These are phyloP conservation scores for Meghimatium bilineatum DNA, from an alignment of 2,888 invertebrate species.

Conservation along the genomic window DNA sequence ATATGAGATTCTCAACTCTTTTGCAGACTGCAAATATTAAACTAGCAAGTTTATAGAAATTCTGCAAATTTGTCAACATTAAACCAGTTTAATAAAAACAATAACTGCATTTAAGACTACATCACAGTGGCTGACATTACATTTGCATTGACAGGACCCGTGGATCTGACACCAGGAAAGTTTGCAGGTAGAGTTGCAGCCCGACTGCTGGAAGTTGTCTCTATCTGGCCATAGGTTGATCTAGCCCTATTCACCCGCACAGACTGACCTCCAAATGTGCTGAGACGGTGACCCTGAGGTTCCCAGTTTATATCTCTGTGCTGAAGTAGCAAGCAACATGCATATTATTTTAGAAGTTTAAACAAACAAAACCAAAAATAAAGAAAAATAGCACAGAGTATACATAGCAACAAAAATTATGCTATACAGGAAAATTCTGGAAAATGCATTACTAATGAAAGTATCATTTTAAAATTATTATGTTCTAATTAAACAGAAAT, in stretches of 20 bases:
- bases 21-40: background rate
- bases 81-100: background rate
- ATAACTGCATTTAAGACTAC: background rate
- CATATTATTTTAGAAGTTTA: background rate
- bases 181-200: conserved; percentile 49
- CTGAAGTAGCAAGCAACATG: conserved; percentile 34
- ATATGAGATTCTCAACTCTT: background rate
- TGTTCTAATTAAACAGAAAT: too few species aligned
- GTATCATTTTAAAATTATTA: too few species aligned
- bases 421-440: too few species aligned
- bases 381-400: too few species aligned
- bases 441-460: too few species aligned
- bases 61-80: background rate
- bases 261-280: conserved; percentile 43
- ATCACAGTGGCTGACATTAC: background rate
- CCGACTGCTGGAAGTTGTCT: conserved; percentile 16
- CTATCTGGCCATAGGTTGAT: conserved; percentile 44
- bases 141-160: conserved; percentile 33
- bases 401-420: too few species aligned
- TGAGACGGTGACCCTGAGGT: conserved; percentile 41
- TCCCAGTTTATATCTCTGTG: conserved; percentile 39
- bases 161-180: conserved; percentile 29
- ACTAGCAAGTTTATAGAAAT: background rate
- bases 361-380: background rate
- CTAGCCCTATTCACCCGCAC: conserved; percentile 21